A percentile compares a stretch with the other conserved stretches of the same genome.
Conservation (phyloP, 2,888 invertebrate genomes). For the Anthophora plumipes region DNA sequence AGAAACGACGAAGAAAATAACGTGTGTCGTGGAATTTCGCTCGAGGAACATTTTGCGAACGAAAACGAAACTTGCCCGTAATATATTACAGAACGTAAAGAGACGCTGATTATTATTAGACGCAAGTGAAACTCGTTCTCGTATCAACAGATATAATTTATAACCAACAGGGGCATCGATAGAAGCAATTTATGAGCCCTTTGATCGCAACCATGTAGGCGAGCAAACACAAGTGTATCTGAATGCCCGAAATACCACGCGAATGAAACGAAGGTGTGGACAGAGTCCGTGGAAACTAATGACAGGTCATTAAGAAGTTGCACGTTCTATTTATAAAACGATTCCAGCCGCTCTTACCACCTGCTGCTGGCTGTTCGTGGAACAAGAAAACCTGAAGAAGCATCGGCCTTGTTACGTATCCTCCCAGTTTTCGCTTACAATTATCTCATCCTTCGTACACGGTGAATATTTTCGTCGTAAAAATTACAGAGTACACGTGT, state of each 20-base stretch:
- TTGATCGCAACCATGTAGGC: background rate
- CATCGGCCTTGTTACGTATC: constrained; percentile 17
- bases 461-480: constrained; percentile 24
- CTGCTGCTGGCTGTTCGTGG: constrained; percentile 7
- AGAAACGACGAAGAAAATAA: constrained; percentile 4
- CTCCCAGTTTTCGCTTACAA: constrained; percentile 41
- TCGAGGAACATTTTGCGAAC: background rate
- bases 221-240: constrained; percentile 20
- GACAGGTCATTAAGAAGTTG: constrained; percentile 50
- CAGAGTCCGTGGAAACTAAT: constrained; percentile 39
- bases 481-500: constrained; percentile 1
- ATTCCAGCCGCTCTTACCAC: constrained; percentile 53
- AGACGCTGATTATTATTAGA: too few species aligned
- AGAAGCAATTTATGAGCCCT: background rate
- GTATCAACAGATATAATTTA: constrained; percentile 10
- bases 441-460: constrained; percentile 39
- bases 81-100: too few species aligned
- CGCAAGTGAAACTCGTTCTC: background rate
- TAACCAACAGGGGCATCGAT: background rate
- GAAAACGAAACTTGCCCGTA: too few species aligned
- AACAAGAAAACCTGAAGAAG: constrained; percentile 30
- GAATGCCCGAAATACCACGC: constrained; percentile 11
- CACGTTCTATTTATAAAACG: constrained; percentile 68
- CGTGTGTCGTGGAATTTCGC: background rate
- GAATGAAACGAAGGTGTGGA: background rate